A percentile compares a stretch with the other conserved stretches of the same genome.
phyloP scores from a whole-genome alignment of 2,797 vertebrate species.

The Hozukius guyotensis region DNA sequence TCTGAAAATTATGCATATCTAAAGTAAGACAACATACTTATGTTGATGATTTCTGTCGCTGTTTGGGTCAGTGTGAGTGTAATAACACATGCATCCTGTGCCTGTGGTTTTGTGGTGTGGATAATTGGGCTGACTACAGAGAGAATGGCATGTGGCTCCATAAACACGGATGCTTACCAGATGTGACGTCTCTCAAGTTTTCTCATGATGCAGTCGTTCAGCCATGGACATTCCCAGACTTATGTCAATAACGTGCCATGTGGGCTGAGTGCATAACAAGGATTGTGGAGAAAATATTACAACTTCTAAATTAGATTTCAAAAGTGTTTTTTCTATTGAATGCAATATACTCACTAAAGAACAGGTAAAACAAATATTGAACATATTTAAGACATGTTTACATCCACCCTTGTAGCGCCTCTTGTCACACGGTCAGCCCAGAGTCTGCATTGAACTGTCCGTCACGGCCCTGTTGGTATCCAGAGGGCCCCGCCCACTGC shows the following conservation, averaged over 20 bases:
- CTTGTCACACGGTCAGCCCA: background rate
- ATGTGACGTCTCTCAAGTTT: constrained; percentile 57
- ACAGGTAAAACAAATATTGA: background rate
- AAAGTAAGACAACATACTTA: background rate
- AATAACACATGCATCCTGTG: constrained; percentile 52
- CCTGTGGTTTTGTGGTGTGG: constrained; percentile 64
- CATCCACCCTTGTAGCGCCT: background rate
- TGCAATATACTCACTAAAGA: background rate
- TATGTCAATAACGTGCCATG: background rate
- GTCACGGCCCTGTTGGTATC: constrained; percentile 22
- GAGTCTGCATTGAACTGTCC: constrained; percentile 10
- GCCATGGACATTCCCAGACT: constrained; percentile 11
- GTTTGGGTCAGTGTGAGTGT: constrained; percentile 38
- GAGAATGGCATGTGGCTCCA: constrained; percentile 66
- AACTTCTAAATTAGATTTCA: background rate
- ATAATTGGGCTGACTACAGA: constrained; percentile 63
- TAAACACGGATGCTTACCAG: constrained; percentile 70
- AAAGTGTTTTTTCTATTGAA: background rate
- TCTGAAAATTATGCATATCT: background rate
- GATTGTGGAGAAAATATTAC: background rate
- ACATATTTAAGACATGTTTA: background rate
- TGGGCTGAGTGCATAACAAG: background rate
- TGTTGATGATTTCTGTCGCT: constrained; percentile 9
- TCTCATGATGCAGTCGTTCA: constrained; percentile 28
- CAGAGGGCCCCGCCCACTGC: constrained; percentile 34